Percentiles rank a stretch among this genome's conserved stretches.
Conservation (phyloP, 2,113 vertebrate genomes). For the Calyptomena viridis region DNA sequence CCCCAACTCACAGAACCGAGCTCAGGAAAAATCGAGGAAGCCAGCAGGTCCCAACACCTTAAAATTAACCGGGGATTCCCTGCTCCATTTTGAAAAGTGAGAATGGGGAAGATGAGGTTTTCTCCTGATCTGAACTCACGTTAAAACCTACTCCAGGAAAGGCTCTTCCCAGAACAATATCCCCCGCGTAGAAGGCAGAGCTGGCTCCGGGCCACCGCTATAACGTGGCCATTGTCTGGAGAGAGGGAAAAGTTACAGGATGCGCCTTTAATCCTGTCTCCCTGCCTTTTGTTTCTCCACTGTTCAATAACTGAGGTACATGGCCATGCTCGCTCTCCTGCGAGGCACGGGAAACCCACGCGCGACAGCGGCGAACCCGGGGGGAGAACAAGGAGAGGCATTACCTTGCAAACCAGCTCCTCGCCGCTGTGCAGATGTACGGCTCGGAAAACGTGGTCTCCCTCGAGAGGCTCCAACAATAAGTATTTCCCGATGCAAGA, state of each 20-base stretch:
- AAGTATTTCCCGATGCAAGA: slow-evolving; percentile 99
- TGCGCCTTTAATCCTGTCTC: not conserved
- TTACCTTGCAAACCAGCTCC: slow-evolving; percentile 98
- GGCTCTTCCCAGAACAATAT: slow-evolving; percentile 18
- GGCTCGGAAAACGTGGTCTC: slow-evolving; percentile 97
- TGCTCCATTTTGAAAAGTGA: slow-evolving; percentile 18
- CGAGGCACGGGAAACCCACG: not conserved
- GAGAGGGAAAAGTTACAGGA: slow-evolving; percentile 59
- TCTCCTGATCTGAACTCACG: slow-evolving; percentile 9
- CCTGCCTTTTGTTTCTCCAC: slow-evolving; percentile 10
- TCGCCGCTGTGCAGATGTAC: slow-evolving; percentile 97
- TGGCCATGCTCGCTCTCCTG: not conserved
- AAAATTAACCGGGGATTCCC: slow-evolving; percentile 60
- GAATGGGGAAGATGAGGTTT: not conserved
- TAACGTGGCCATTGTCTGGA: slow-evolving; percentile 67
- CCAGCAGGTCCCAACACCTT: not conserved
- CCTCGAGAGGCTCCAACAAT: slow-evolving; percentile 97
- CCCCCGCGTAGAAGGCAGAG: not conserved
- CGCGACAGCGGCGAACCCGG: not conserved
- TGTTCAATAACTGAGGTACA: not conserved
- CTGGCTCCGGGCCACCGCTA: slow-evolving; percentile 51
- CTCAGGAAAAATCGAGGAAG: not conserved
- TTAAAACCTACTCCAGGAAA: slow-evolving; percentile 3
- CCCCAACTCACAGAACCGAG: slow-evolving; percentile 10
- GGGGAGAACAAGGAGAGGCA: not conserved